Evolutionary conservation across 1,140 invertebrate species (phyloP).

Genomic region (Atopsyche davidsoni): DNA sequence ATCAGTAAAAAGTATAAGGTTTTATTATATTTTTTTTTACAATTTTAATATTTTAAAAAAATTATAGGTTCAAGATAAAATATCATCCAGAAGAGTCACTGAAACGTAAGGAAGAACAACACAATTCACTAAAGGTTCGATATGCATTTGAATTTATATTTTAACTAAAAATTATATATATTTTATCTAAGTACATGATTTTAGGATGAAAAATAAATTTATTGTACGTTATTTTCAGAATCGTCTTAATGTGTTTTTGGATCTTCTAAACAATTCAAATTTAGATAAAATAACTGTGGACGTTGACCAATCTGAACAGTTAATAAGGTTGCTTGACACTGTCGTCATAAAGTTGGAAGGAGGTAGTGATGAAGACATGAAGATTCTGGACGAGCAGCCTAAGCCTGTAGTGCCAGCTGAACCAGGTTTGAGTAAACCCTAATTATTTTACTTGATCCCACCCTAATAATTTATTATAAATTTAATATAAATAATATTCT

Average conservation of each 20-base stretch:
- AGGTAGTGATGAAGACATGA: conserved; percentile 91
- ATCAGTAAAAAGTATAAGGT: conserved; percentile 17
- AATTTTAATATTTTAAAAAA: conserved; percentile 8
- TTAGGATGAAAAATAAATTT: conserved; percentile 4
- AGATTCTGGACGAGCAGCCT: conserved; percentile 67
- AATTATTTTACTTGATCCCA: conserved; percentile 1
- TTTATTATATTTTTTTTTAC: conserved; percentile 16
- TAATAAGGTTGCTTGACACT: conserved; percentile 88
- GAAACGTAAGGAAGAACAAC: conserved; percentile 84
- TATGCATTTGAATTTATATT: background rate
- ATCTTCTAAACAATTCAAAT: conserved; percentile 68
- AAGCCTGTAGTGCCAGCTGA: conserved; percentile 33
- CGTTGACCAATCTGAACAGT: conserved; percentile 75
- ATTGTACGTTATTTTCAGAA: conserved; percentile 52
- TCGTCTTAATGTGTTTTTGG: conserved; percentile 85
- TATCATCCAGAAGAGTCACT: conserved; percentile 96
- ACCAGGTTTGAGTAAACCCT: conserved; percentile 25
- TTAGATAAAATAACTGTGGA: conserved; percentile 80
- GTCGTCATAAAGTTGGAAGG: conserved; percentile 97
- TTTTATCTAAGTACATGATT: conserved; percentile 18
- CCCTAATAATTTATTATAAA: background rate
- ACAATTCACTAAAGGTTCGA: conserved; percentile 71
- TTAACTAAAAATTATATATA: conserved; percentile 8
- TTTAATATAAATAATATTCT: too few relatives aligned
- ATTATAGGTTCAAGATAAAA: conserved; percentile 93